These are phyloP conservation scores for Parapristionchus giblindavisi DNA, from an alignment of 2,888 invertebrate species.

Conservation along the genomic window DNA sequence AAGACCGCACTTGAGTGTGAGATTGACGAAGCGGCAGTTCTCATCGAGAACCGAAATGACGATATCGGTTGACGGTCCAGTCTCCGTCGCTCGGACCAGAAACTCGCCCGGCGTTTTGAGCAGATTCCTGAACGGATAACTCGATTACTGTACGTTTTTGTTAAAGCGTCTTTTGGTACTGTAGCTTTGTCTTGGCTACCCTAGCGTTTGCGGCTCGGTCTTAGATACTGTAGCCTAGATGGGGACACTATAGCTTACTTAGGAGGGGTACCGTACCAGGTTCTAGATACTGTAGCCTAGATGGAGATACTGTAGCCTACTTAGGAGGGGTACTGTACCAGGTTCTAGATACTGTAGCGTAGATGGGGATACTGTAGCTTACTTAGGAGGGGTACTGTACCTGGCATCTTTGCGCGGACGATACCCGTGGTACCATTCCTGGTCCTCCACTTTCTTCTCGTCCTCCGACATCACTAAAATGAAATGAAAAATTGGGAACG, in stretches of 20 bases:
- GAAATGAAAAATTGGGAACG: too few relatives aligned
- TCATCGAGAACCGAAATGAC: slow-evolving; percentile 44
- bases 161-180: too few relatives aligned
- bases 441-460: slow-evolving; percentile 44
- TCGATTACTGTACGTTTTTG: neutral
- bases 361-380: neutral
- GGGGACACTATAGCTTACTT: too few relatives aligned
- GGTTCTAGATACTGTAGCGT: too few relatives aligned
- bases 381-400: slow-evolving; percentile 40
- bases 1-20: slow-evolving; percentile 38
- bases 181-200: too few relatives aligned
- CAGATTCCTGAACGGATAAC: slow-evolving; percentile 37
- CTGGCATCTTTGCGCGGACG: slow-evolving; percentile 49
- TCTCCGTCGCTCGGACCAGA: slow-evolving; percentile 53
- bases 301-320: too few relatives aligned
- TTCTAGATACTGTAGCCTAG: too few relatives aligned
- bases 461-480: too few relatives aligned
- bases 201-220: too few relatives aligned
- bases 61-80: slow-evolving; percentile 40
- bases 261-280: too few relatives aligned
- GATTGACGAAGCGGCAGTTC: slow-evolving; percentile 43
- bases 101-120: slow-evolving; percentile 50
- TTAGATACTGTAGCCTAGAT: too few relatives aligned
- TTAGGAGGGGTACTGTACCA: too few relatives aligned
- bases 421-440: slow-evolving; percentile 53